These are phyloP conservation scores for Dugesia japonica DNA, from an alignment of 2,888 invertebrate species.

Conservation along the genomic window DNA sequence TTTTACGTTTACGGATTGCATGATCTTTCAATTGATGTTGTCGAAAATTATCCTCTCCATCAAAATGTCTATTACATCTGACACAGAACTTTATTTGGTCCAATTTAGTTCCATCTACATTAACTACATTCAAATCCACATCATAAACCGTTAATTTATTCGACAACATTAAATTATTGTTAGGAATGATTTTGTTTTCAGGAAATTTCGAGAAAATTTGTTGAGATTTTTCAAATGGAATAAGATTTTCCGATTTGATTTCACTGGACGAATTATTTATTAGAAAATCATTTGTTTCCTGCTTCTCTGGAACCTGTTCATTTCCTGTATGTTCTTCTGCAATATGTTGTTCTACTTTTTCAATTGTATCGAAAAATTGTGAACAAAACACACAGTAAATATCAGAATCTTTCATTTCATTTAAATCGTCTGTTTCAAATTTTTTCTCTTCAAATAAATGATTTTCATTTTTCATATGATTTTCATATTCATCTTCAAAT, in stretches of 20 bases:
- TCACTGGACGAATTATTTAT: neutral
- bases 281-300: neutral
- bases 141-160: conserved; percentile 9
- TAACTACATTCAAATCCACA: neutral
- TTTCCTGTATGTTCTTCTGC: neutral
- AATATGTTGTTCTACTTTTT: neutral
- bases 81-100: neutral
- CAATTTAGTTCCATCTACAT: neutral
- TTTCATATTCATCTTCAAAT: no score
- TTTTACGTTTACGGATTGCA: neutral
- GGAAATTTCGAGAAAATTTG: neutral
- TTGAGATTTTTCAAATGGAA: neutral
- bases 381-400: neutral
- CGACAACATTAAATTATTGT: neutral
- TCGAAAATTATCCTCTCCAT: neutral
- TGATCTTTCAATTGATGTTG: conserved; percentile 15
- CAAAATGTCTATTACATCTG: neutral
- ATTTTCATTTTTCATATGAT: no score
- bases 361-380: neutral
- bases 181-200: neutral
- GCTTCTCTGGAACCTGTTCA: neutral
- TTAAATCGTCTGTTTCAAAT: no score
- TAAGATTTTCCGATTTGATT: neutral
- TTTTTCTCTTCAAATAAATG: no score
- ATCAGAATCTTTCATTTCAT: neutral